Evolutionary conservation across 2,797 vertebrate species (phyloP), one percentile per base, ranked within the genome.

Genomic region (Coregonus sp.): DNA sequence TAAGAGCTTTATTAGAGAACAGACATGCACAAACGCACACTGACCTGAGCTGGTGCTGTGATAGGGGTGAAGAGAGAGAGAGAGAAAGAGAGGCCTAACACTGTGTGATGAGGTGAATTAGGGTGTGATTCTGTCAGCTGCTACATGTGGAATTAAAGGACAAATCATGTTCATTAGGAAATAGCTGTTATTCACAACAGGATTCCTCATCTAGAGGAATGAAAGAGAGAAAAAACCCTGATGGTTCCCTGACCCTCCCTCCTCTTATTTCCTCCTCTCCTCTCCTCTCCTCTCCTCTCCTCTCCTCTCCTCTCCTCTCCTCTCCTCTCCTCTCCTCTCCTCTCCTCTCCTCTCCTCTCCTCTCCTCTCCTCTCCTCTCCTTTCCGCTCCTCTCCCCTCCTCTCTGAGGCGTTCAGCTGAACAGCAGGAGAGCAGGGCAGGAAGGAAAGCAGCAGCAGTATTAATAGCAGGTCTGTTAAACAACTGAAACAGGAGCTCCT

Each of bases 1-100:
- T 92, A 92, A 92, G 90, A 87, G 89, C 86, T 91, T 91, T 85
- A 92, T 92, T 90, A 91, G 86, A 84, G 80, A 76, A 84, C 12
- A 59, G 51, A 89, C 86, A 78, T 37, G 5, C 50, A 15, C 63
- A 47, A 2, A 47, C 40, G 9, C 40, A 40, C 40, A 40, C 40
- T 40, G 40, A 7, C 40, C 37, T 6, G 40, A 20, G 9, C 18
- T 20, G 37, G 68, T 47, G 12, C 47, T 16, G 25, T 50, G 15
- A 29, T 25, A 29, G 0, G 5, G 4, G 11, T 0, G 35, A 29
- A 15, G 50, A 52, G 25, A 14, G 7, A 20, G n/a, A 52, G 40
- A 47, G 40, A 11, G 40, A 47, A 7, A 47, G 9, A 12, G 40
- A 47, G 7, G 3, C 31, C 31, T 33, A 33, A 33, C 31, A 33